Percentiles rank a stretch among this genome's conserved stretches.
These are phyloP conservation scores for Sclerodermus sp. DNA, from an alignment of 2,888 invertebrate genomes.

Conservation along the genomic window DNA sequence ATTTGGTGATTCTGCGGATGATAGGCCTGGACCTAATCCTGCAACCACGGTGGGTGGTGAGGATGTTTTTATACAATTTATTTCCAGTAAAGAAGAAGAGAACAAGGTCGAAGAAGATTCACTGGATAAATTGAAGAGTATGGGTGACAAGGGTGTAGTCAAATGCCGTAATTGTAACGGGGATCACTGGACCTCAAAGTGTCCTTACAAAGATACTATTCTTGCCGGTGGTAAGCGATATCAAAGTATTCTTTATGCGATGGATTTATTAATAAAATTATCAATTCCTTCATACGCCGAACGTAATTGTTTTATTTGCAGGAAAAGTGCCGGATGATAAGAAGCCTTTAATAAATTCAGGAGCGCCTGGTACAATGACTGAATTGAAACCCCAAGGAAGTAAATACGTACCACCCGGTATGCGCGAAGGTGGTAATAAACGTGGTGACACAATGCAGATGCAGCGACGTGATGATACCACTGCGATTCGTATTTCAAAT, in stretches of 20 bases:
- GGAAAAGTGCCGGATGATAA: constrained; percentile 54
- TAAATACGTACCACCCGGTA: constrained; percentile 86
- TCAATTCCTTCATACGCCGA: too few species aligned
- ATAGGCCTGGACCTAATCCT: constrained; percentile 96
- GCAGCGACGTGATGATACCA: constrained; percentile 75
- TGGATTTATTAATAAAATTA: constrained; percentile 15
- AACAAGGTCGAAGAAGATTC: constrained; percentile 84
- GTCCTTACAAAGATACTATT: constrained; percentile 94
- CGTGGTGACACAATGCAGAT: constrained; percentile 71
- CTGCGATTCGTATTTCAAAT: constrained; percentile 96
- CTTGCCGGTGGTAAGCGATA: constrained; percentile 64
- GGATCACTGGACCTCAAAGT: constrained; percentile 98
- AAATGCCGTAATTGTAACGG: constrained; percentile 91
- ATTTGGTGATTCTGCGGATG: constrained; percentile 87
- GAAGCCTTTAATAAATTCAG: constrained; percentile 43
- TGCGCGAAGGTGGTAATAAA: constrained; percentile 82
- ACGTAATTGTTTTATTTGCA: constrained; percentile 18
- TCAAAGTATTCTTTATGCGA: constrained; percentile 8
- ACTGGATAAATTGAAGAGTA: constrained; percentile 76
- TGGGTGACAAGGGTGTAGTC: constrained; percentile 71
- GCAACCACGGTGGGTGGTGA: constrained; percentile 96
- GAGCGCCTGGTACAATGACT: constrained; percentile 38
- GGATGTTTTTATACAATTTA: constrained; percentile 93
- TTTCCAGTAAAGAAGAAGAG: constrained; percentile 85
- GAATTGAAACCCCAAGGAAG: constrained; percentile 60